Evolutionary conservation across 2,797 vertebrate species (phyloP).

Genomic region (Anas flavirostris): DNA sequence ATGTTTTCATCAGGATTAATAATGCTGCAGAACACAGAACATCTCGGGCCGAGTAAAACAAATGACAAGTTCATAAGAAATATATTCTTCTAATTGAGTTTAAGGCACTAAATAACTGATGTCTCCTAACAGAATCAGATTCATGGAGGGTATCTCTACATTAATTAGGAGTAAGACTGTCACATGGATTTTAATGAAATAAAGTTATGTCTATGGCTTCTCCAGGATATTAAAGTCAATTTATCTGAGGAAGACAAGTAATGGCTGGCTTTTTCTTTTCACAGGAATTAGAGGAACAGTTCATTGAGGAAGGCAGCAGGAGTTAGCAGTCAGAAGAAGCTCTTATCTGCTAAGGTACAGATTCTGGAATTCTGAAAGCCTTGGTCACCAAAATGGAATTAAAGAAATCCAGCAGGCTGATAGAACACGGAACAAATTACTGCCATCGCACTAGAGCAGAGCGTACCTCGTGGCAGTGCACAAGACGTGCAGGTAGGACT

Average conservation of each 20-base stretch:
- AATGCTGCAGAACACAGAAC: slow-evolving; percentile 1
- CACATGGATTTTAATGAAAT: slow-evolving; percentile 38
- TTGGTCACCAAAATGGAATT: background rate
- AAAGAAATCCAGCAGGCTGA: slow-evolving; percentile 16
- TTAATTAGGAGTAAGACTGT: slow-evolving; percentile 23
- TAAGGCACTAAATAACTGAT: slow-evolving; percentile 27
- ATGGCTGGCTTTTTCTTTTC: background rate
- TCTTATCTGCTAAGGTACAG: background rate
- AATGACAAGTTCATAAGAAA: slow-evolving; percentile 18
- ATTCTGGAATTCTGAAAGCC: background rate
- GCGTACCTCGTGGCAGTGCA: background rate
- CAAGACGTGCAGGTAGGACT: background rate
- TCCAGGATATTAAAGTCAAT: slow-evolving; percentile 44
- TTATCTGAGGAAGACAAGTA: slow-evolving; percentile 40
- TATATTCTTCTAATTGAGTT: slow-evolving; percentile 41
- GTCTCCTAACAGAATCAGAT: slow-evolving; percentile 25
- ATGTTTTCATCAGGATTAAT: slow-evolving; percentile 14
- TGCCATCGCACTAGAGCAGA: background rate
- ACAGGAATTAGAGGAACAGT: background rate
- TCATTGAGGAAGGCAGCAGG: background rate
- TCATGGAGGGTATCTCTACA: background rate
- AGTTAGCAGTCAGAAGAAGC: background rate
- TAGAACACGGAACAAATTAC: background rate
- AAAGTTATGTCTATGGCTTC: slow-evolving; percentile 14
- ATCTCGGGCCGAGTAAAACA: background rate